Conservation (phyloP, 2,113 vertebrate genomes). For the Sceloporus tristichus region DNA sequence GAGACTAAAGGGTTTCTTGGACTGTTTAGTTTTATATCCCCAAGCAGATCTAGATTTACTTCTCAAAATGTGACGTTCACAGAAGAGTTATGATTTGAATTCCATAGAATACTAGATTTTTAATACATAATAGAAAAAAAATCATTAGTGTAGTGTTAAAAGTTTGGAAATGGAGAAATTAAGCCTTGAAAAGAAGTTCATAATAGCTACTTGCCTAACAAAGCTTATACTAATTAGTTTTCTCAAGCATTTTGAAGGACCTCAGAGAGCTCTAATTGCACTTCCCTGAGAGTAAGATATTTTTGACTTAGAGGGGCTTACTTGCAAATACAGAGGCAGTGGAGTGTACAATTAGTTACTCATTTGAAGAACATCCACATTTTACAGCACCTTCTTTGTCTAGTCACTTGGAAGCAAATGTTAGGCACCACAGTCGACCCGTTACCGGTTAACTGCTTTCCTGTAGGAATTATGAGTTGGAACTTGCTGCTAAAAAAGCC, state of each 20-base stretch:
- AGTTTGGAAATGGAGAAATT: neutral
- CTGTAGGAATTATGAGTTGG: neutral
- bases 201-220: neutral
- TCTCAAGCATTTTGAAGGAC: neutral
- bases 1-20: neutral
- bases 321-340: neutral
- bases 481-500: neutral
- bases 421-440: neutral
- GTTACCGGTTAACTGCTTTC: neutral
- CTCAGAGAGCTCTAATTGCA: neutral
- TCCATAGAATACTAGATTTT: neutral
- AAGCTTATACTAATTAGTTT: neutral
- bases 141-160: neutral
- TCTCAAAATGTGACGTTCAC: neutral
- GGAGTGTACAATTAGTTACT: neutral
- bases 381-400: neutral
- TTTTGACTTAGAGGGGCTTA: neutral
- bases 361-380: neutral
- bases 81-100: slow-evolving; percentile 1
- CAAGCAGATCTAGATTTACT: neutral
- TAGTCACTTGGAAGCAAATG: slow-evolving; percentile 6
- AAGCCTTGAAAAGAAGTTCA: slow-evolving; percentile 9
- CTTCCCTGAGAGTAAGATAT: too few species aligned
- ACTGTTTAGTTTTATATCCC: neutral
- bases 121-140: neutral